Percentiles rank a stretch among this genome's conserved stretches.
These are phyloP conservation scores for Mythimna albipuncta DNA, from an alignment of 2,888 invertebrate species.

Conservation along the genomic window DNA sequence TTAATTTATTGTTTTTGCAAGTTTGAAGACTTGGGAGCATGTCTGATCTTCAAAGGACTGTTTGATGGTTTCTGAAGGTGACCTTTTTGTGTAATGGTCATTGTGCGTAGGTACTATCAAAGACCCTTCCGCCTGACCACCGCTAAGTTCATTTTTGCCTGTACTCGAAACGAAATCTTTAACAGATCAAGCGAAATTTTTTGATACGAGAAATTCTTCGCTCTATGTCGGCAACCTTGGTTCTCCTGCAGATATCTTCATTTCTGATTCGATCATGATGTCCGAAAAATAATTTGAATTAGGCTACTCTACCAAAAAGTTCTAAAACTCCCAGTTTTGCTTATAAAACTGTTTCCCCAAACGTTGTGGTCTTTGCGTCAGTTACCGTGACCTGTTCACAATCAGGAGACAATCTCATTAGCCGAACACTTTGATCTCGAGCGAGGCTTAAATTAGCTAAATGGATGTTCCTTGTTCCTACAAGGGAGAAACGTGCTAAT, in stretches of 20 bases:
- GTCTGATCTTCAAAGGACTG: background rate
- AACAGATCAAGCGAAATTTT: too few relatives aligned
- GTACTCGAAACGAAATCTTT: too few relatives aligned
- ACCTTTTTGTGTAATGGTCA: too few relatives aligned
- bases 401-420: conserved; percentile 26
- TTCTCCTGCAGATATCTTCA: too few relatives aligned
- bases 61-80: background rate
- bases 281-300: too few relatives aligned
- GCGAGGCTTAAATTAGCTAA: conserved; percentile 3
- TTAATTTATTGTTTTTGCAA: too few relatives aligned
- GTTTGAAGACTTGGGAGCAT: conserved; percentile 1
- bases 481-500: background rate
- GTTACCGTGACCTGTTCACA: background rate
- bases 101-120: too few relatives aligned
- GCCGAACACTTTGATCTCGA: background rate
- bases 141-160: too few relatives aligned
- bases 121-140: too few relatives aligned
- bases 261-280: too few relatives aligned
- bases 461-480: background rate
- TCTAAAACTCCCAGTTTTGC: background rate
- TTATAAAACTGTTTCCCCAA: background rate
- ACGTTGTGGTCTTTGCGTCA: background rate
- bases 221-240: too few relatives aligned
- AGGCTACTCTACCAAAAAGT: background rate
- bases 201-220: too few relatives aligned